Evolutionary conservation across 23 tunicate species (phyloP).

Genomic region (Phallusia fumigata): DNA sequence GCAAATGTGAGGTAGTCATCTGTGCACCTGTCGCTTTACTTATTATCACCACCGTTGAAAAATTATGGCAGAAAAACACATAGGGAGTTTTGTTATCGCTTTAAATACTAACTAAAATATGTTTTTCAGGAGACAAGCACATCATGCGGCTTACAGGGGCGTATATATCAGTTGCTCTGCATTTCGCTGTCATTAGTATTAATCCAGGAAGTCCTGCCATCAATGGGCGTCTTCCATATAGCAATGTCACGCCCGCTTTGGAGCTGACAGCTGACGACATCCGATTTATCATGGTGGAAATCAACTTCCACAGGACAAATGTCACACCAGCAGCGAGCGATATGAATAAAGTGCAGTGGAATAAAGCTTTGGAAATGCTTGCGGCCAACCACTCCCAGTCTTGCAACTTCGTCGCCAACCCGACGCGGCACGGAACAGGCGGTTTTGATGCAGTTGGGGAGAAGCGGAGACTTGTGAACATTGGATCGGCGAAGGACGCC

Average conservation of each 20-base stretch:
- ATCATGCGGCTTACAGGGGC: too few relatives aligned
- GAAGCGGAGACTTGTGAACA: background rate
- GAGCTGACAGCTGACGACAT: background rate
- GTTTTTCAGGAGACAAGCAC: too few relatives aligned
- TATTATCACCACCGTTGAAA: too few relatives aligned
- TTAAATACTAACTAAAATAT: too few relatives aligned
- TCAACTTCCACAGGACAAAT: background rate
- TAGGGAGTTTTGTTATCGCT: too few relatives aligned
- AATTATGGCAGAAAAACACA: too few relatives aligned
- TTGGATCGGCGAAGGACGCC: background rate
- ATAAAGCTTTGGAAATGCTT: background rate
- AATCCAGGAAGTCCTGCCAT: background rate
- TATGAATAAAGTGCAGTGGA: conserved; percentile 12
- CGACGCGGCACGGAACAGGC: background rate
- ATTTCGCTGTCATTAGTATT: too few relatives aligned
- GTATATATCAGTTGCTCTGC: too few relatives aligned
- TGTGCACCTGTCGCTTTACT: too few relatives aligned
- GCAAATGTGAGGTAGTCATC: too few relatives aligned
- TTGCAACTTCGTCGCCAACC: conserved; percentile 12
- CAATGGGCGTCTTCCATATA: background rate
- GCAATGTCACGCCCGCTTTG: background rate
- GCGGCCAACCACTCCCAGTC: conserved; percentile 19
- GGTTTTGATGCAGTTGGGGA: conserved; percentile 25
- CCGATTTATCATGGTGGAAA: background rate
- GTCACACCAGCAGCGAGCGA: conserved; percentile 24